Conservation (phyloP, 2,888 invertebrate species). For the Lapara coniferarum region DNA sequence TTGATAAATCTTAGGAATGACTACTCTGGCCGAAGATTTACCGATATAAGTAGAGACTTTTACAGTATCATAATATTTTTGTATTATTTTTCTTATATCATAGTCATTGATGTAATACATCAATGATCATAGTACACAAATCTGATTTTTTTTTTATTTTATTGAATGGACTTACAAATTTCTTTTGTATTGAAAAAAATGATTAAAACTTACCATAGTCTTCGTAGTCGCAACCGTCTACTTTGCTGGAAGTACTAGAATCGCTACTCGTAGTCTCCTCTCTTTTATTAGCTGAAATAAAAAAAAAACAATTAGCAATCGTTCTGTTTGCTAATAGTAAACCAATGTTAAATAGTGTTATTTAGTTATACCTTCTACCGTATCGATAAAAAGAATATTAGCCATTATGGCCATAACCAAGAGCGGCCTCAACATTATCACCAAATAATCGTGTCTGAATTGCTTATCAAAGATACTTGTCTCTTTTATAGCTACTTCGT, state of each 20-base stretch:
- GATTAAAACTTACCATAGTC: neutral
- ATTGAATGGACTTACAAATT: too few relatives aligned
- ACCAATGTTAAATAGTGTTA: too few relatives aligned
- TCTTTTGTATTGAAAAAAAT: too few relatives aligned
- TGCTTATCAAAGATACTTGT: conserved; percentile 40
- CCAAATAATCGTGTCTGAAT: conserved; percentile 36
- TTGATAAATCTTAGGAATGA: too few relatives aligned
- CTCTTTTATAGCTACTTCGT: conserved; percentile 51
- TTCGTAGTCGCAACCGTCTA: neutral
- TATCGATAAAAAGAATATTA: conserved; percentile 30
- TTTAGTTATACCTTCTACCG: conserved; percentile 1
- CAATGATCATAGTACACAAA: too few relatives aligned
- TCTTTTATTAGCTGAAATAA: neutral
- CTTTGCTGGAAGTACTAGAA: neutral
- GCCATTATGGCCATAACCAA: conserved; percentile 46
- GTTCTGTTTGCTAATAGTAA: too few relatives aligned
- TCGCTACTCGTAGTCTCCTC: neutral
- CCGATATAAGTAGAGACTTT: too few relatives aligned
- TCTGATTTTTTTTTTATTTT: too few relatives aligned
- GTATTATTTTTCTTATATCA: too few relatives aligned
- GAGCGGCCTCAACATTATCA: conserved; percentile 52
- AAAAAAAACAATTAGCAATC: neutral
- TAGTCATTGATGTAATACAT: too few relatives aligned
- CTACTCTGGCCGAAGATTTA: too few relatives aligned
- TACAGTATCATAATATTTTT: too few relatives aligned